Conservation (phyloP, 2,797 vertebrate species). For the Poecilia velifera region DNA sequence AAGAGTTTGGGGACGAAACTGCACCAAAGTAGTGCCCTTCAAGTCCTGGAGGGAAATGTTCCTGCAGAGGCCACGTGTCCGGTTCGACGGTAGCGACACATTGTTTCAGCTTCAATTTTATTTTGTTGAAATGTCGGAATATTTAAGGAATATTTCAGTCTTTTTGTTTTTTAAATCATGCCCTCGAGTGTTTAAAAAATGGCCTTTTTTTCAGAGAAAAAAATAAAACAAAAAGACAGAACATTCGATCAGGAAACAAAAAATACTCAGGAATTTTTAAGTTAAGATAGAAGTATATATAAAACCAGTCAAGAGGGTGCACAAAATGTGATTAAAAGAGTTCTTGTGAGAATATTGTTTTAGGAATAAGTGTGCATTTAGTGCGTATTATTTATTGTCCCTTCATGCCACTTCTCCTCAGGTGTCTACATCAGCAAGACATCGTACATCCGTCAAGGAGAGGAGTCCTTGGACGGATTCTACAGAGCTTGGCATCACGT, state of each 20-base stretch:
- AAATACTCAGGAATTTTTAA: neutral
- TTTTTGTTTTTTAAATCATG: neutral
- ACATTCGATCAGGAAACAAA: neutral
- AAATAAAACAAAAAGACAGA: neutral
- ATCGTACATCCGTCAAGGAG: slow-evolving; percentile 96
- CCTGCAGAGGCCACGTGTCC: slow-evolving; percentile 92
- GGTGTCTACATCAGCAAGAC: slow-evolving; percentile 98
- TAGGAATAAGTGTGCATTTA: neutral
- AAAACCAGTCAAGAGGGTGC: neutral
- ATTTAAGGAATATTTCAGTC: neutral
- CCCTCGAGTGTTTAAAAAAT: neutral
- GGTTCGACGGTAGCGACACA: slow-evolving; percentile 89
- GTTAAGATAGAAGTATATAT: neutral
- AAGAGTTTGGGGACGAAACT: slow-evolving; percentile 94
- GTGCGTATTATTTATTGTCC: neutral
- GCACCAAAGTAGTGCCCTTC: slow-evolving; percentile 89
- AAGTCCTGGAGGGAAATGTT: slow-evolving; percentile 98
- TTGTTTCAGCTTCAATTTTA: neutral
- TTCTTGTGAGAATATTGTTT: neutral
- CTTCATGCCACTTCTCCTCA: slow-evolving; percentile 49
- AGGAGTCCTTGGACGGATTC: slow-evolving; percentile 97
- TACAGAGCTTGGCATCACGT: slow-evolving; percentile 98
- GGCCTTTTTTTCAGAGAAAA: neutral
- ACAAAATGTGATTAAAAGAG: neutral
- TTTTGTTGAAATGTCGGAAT: neutral